Evolutionary conservation across 92 coral and sea anemone species (phyloP).

Genomic region (Porites divaricata): DNA sequence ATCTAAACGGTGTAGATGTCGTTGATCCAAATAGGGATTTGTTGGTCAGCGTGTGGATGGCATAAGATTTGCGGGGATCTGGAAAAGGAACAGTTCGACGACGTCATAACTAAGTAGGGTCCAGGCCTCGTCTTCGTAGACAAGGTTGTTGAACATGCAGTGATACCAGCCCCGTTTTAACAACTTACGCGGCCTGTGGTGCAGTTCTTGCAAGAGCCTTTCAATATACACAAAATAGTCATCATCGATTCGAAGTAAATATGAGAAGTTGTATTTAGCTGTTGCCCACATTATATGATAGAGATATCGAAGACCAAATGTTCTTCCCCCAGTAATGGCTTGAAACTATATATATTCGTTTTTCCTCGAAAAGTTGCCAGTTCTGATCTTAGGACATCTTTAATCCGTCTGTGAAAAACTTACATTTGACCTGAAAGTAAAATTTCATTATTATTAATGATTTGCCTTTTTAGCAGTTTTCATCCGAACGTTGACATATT

Average conservation of each 20-base stretch:
- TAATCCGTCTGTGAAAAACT: conserved; percentile 34
- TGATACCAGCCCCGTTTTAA: conserved; percentile 56
- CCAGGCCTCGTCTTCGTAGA: conserved; percentile 57
- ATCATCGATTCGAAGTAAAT: conserved; percentile 54
- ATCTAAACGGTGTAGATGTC: no score
- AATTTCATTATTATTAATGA: no score
- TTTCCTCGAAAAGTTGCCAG: background rate
- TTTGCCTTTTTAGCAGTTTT: no score
- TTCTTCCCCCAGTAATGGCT: conserved; percentile 29
- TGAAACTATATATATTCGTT: conserved; percentile 10
- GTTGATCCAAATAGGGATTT: conserved; percentile 58
- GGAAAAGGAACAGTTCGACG: conserved; percentile 26
- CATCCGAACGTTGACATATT: no score
- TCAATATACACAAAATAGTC: conserved; percentile 57
- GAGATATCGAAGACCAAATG: conserved; percentile 54
- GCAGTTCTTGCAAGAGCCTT: conserved; percentile 44
- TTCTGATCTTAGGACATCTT: background rate
- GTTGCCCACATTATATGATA: conserved; percentile 54
- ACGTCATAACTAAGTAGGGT: conserved; percentile 46
- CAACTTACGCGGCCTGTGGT: conserved; percentile 27
- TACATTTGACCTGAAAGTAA: conserved; percentile 17
- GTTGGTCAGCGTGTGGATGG: conserved; percentile 62
- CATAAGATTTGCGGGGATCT: conserved; percentile 41
- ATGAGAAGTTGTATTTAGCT: conserved; percentile 45
- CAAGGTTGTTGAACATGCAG: conserved; percentile 25